A percentile compares a stretch with the other conserved stretches of the same genome.
Evolutionary conservation across 2,888 invertebrate genomes (phyloP).

Genomic region (Drosophila lutescens): DNA sequence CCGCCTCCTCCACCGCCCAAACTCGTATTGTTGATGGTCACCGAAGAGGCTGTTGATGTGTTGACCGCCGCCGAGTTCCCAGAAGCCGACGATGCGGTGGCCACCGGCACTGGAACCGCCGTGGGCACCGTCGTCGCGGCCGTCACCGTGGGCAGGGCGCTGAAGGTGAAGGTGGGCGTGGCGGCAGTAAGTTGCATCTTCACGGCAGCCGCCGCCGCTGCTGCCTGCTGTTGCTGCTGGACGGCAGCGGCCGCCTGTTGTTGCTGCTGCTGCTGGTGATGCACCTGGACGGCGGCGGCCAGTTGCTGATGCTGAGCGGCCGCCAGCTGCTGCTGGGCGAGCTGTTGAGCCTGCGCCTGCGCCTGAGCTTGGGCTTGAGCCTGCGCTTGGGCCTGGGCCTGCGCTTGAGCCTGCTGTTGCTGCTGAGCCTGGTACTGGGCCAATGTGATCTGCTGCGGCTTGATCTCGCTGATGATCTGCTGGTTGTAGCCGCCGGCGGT

Average conservation of each 20-base stretch:
- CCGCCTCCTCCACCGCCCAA: constrained; percentile 12
- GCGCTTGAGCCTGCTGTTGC: constrained; percentile 70
- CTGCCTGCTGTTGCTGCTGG: constrained; percentile 61
- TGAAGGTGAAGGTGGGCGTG: constrained; percentile 81
- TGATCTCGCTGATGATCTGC: constrained; percentile 82
- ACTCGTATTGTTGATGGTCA: constrained; percentile 26
- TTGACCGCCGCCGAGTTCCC: constrained; percentile 37
- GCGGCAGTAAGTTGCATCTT: constrained; percentile 79
- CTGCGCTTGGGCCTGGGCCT: constrained; percentile 78
- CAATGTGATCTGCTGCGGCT: constrained; percentile 81
- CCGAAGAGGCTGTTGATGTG: not conserved
- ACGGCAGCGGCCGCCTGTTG: constrained; percentile 43
- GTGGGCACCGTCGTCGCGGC: constrained; percentile 40
- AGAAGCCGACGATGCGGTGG: constrained; percentile 28
- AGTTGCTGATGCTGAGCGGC: constrained; percentile 62
- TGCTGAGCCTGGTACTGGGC: constrained; percentile 83
- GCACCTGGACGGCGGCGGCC: constrained; percentile 69
- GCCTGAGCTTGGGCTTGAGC: constrained; percentile 71
- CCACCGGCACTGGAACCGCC: constrained; percentile 47
- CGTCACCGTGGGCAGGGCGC: constrained; percentile 76
- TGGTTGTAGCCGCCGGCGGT: constrained; percentile 82
- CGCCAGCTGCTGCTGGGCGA: constrained; percentile 64
- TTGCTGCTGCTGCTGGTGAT: constrained; percentile 67
- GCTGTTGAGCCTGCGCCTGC: constrained; percentile 64
- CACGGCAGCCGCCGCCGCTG: constrained; percentile 62